phyloP scores from a whole-genome alignment of 2,113 vertebrate genomes.

The Notechis scutatus region DNA sequence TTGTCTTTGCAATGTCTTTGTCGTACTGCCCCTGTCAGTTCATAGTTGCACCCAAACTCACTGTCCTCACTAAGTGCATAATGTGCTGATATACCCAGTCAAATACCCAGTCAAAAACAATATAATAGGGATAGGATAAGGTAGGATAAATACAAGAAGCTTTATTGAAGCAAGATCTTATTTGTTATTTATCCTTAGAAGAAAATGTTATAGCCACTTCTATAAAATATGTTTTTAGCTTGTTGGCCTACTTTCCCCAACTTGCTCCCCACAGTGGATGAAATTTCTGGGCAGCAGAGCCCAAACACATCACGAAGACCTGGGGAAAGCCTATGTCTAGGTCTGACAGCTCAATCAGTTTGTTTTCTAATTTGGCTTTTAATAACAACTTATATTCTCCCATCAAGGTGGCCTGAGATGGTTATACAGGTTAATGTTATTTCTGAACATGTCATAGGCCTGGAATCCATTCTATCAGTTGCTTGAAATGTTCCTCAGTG shows the following conservation, averaged over 20 bases:
- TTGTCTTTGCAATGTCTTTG: background rate
- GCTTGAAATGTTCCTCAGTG: conserved; percentile 43
- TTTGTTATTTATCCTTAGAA: background rate
- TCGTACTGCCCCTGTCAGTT: background rate
- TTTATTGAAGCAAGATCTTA: background rate
- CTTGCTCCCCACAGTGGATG: background rate
- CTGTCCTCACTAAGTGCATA: background rate
- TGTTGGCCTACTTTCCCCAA: background rate
- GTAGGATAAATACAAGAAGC: background rate
- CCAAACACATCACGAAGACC: background rate
- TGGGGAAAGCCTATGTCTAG: background rate
- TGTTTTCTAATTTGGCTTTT: background rate
- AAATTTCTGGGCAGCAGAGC: background rate
- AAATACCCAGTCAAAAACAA: background rate
- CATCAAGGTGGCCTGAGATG: background rate
- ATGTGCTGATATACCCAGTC: background rate
- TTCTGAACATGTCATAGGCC: background rate
- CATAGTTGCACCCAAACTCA: background rate
- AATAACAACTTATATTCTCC: background rate
- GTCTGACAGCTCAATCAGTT: background rate
- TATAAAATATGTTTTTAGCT: background rate
- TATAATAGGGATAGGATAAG: background rate
- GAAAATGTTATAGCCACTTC: background rate
- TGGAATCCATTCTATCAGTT: background rate
- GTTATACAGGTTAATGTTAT: background rate